phyloP scores from a whole-genome alignment of 1,140 invertebrate species.

The Neocloeon triangulifer region DNA sequence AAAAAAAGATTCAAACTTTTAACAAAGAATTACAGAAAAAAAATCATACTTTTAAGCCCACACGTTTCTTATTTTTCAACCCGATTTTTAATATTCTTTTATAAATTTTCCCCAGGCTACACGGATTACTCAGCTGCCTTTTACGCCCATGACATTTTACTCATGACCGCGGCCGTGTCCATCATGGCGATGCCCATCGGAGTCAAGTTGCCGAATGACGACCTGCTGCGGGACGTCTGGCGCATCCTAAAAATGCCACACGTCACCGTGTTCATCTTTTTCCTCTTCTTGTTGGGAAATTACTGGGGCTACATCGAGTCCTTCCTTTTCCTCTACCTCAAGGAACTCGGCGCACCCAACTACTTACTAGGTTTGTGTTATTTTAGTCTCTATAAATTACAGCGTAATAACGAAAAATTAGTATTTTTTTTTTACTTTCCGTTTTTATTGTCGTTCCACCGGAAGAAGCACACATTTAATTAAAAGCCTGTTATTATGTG shows the following conservation, averaged over 20 bases:
- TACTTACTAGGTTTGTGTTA: conserved; percentile 41
- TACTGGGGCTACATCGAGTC: conserved; percentile 71
- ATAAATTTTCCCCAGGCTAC: conserved; percentile 32
- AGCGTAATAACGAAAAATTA: too few relatives aligned
- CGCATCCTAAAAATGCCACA: conserved; percentile 49
- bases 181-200: conserved; percentile 46
- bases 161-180: conserved; percentile 39
- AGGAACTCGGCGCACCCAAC: conserved; percentile 53
- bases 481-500: too few relatives aligned
- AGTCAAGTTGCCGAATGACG: conserved; percentile 44
- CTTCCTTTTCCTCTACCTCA: conserved; percentile 61
- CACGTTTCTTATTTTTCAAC: too few relatives aligned
- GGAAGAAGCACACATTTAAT: too few relatives aligned
- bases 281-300: conserved; percentile 50
- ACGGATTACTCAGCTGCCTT: conserved; percentile 58
- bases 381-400: too few relatives aligned
- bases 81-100: too few relatives aligned
- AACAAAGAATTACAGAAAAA: too few relatives aligned
- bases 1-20: too few relatives aligned
- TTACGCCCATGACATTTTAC: conserved; percentile 43
- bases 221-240: conserved; percentile 39
- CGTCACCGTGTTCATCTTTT: conserved; percentile 48
- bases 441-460: too few relatives aligned
- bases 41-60: too few relatives aligned
- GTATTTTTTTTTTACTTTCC: too few relatives aligned